Conservation (phyloP, 1,140 invertebrate species). For the Pomacea maculata region DNA sequence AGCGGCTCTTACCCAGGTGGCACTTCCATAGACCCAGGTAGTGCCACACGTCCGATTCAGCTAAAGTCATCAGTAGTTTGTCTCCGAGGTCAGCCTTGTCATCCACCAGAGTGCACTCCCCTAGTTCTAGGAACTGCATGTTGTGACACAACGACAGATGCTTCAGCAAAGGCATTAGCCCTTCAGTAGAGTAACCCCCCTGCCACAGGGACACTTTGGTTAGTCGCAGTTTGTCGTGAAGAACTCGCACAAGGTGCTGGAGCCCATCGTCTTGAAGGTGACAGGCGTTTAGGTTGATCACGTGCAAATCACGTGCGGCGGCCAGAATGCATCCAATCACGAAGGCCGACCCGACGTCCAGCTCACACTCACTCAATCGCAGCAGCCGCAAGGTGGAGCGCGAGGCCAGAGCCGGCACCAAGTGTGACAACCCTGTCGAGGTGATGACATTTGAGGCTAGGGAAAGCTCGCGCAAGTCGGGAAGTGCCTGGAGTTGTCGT, state of each 20-base stretch:
- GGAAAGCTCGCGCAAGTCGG: slow-evolving; percentile 14
- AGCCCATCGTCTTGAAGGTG: slow-evolving; percentile 12
- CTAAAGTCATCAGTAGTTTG: background rate
- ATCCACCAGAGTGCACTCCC: slow-evolving; percentile 10
- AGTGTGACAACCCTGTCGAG: slow-evolving; percentile 3
- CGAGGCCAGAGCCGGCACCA: slow-evolving; percentile 6
- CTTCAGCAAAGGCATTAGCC: slow-evolving; percentile 3
- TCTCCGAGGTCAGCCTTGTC: background rate
- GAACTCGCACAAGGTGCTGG: background rate
- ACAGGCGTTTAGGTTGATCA: slow-evolving; percentile 15
- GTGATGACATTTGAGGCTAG: slow-evolving; percentile 8
- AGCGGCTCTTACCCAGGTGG: background rate
- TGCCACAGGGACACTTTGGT: slow-evolving; percentile 10
- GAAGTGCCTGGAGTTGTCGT: background rate
- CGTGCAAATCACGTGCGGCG: slow-evolving; percentile 7
- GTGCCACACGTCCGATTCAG: slow-evolving; percentile 2
- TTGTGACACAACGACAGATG: background rate
- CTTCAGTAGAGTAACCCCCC: slow-evolving; percentile 8
- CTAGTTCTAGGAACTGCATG: slow-evolving; percentile 17
- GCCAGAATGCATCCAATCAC: slow-evolving; percentile 14
- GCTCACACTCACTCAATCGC: slow-evolving; percentile 9
- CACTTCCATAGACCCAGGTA: slow-evolving; percentile 18
- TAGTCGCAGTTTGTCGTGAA: background rate
- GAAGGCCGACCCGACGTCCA: slow-evolving; percentile 12
- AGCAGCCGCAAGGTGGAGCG: slow-evolving; percentile 8